A percentile compares a stretch with the other conserved stretches of the same genome.
phyloP scores from a whole-genome alignment of 2,113 vertebrate genomes.

The Cyanoliseus patagonus region DNA sequence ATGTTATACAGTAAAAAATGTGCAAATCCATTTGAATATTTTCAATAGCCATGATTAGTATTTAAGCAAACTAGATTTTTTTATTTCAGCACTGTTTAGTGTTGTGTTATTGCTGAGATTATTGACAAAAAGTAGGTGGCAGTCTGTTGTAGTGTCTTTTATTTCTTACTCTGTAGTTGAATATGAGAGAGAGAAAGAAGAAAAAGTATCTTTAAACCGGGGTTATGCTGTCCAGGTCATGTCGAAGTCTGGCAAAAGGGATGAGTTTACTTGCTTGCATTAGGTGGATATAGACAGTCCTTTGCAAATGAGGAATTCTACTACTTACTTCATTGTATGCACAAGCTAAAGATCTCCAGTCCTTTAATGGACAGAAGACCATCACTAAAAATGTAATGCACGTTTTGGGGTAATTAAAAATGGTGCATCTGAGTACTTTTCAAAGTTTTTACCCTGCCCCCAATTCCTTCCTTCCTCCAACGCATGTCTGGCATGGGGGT shows the following conservation, averaged over 20 bases:
- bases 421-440: background rate
- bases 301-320: background rate
- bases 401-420: background rate
- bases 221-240: background rate
- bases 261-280: background rate
- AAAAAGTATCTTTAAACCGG: background rate
- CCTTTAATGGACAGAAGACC: background rate
- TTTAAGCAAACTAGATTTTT: background rate
- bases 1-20: background rate
- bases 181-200: background rate
- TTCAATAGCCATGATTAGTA: background rate
- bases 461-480: slow-evolving; percentile 36
- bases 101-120: background rate
- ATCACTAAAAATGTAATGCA: background rate
- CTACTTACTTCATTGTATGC: background rate
- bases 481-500: background rate
- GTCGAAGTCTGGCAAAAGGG: background rate
- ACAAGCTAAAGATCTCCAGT: background rate
- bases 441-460: slow-evolving; percentile 40
- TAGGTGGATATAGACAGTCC: background rate
- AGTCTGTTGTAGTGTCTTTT: background rate
- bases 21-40: background rate
- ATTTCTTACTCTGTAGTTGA: background rate
- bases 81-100: background rate
- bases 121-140: background rate